phyloP scores from a whole-genome alignment of 2,113 vertebrate genomes.

The Otus sunia region DNA sequence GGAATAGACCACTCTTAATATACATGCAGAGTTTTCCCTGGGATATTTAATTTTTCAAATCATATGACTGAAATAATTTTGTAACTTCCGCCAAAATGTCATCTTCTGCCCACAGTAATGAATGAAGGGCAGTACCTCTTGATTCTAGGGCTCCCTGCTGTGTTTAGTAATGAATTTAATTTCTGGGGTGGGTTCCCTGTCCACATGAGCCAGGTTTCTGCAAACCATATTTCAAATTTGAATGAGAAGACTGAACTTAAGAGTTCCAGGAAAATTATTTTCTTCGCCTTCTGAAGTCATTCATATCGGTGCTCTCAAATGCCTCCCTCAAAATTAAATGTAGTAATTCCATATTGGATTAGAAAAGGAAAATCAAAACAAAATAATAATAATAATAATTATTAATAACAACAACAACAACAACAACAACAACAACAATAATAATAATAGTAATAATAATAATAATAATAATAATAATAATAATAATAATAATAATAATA shows the following conservation, averaged over 20 bases:
- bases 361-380: not conserved
- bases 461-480: not conserved
- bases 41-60: not conserved
- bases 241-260: not conserved
- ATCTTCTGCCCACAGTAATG: not conserved
- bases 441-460: not conserved
- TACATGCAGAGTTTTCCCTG: not conserved
- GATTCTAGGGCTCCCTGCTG: not conserved
- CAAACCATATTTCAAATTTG: not conserved
- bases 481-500: not conserved
- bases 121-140: not conserved
- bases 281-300: not conserved
- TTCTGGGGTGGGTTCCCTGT: not conserved
- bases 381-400: not conserved
- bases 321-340: not conserved
- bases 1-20: not conserved
- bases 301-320: not conserved
- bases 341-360: not conserved
- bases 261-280: not conserved
- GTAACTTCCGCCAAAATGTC: not conserved
- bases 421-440: no score
- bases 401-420: no score
- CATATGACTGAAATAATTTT: not conserved
- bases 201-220: not conserved
- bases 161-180: not conserved